Percentiles rank a stretch among this genome's conserved stretches.
These are phyloP conservation scores for Gisinianus flammeolus DNA, from an alignment of 2,888 invertebrate genomes.

Conservation along the genomic window DNA sequence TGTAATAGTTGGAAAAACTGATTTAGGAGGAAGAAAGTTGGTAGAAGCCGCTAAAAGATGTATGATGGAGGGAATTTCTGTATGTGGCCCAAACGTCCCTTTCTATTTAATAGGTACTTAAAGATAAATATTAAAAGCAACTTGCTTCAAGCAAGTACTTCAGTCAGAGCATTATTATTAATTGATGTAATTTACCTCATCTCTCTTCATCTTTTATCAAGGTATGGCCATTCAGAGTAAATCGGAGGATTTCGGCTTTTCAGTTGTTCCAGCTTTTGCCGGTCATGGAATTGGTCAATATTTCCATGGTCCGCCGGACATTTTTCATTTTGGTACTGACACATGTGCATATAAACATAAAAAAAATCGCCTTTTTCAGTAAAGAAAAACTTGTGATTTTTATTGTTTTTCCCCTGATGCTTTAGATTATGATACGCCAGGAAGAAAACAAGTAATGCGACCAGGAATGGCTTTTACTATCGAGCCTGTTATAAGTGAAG, in stretches of 20 bases:
- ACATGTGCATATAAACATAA: neutral
- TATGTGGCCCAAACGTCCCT: conserved; percentile 66
- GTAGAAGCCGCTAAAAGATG: conserved; percentile 75
- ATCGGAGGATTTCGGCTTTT: conserved; percentile 70
- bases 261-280: conserved; percentile 78
- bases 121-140: conserved; percentile 8
- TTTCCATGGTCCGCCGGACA: conserved; percentile 92
- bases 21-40: conserved; percentile 73
- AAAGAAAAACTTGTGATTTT: neutral
- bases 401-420: too few species aligned
- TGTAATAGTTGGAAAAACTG: conserved; percentile 82
- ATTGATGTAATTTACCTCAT: neutral
- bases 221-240: conserved; percentile 71
- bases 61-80: conserved; percentile 68
- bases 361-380: neutral
- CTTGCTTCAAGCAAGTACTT: too few species aligned
- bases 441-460: conserved; percentile 73
- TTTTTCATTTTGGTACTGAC: conserved; percentile 78
- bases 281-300: conserved; percentile 95
- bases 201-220: conserved; percentile 22
- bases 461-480: conserved; percentile 95
- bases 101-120: conserved; percentile 67
- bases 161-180: too few species aligned
- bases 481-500: conserved; percentile 85
- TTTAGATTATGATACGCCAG: conserved; percentile 55